phyloP scores from a whole-genome alignment of 2,888 invertebrate species.

The Galerucella pusilla region DNA sequence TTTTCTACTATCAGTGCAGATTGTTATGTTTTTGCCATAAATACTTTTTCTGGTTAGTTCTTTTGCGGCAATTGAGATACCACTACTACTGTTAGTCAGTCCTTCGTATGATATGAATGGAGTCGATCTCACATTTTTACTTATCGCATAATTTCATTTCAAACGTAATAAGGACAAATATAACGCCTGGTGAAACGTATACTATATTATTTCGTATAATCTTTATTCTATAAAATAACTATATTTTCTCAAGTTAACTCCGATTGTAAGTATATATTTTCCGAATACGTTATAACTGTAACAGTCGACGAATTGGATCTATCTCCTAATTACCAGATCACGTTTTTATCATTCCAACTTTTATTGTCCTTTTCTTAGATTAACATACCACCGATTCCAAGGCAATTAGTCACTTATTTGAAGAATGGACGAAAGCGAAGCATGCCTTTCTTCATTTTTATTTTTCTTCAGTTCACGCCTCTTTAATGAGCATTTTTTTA shows the following conservation, averaged over 20 bases:
- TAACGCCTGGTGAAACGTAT: not conserved
- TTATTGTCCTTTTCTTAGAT: conserved; percentile 58
- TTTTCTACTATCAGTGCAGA: too few species aligned
- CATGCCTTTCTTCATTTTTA: conserved; percentile 37
- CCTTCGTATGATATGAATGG: too few species aligned
- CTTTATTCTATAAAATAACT: not conserved
- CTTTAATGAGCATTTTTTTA: conserved; percentile 29
- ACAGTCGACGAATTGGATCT: conserved; percentile 44
- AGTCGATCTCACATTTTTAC: too few species aligned
- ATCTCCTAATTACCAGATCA: conserved; percentile 61
- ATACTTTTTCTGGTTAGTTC: too few species aligned
- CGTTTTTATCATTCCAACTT: conserved; percentile 62
- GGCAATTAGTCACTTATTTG: conserved; percentile 43
- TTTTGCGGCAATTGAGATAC: too few species aligned
- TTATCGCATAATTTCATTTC: not conserved
- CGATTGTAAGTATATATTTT: conserved; percentile 11
- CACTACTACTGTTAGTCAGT: too few species aligned
- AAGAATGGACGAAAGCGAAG: conserved; percentile 37
- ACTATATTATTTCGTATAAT: not conserved
- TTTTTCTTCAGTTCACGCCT: conserved; percentile 35
- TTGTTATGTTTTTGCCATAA: too few species aligned
- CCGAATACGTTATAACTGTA: conserved; percentile 14
- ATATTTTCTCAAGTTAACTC: conserved; percentile 5
- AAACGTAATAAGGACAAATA: not conserved
- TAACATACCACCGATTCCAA: conserved; percentile 46